Base-by-base conservation (phyloP, 2,797 vertebrate genomes). In the Vireo griseus region DNA sequence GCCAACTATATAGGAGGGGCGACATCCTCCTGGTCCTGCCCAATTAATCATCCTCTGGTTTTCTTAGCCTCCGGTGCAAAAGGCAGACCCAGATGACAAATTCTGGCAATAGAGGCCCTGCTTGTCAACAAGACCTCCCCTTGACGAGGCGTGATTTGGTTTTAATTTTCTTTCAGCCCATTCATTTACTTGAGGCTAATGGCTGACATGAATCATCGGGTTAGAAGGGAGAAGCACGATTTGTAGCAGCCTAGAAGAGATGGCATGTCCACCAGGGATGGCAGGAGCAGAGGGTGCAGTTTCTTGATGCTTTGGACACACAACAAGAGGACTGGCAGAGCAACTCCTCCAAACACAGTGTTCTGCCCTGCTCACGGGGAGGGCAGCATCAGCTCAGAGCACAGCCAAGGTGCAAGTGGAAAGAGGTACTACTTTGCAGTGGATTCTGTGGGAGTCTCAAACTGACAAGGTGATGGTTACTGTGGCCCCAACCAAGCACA, bases 61-160 rank as follows among this genome's bases (percentile, higher is more conserved):
- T 93, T 69, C 77, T 52, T 29, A 82, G 76, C 40, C 61, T 62
- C 52, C 63, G 29, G 71, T 86, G 63, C 74, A 92, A 86, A 86
- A 93, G 74, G 83, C 74, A 95, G 74, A 67, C 52, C 48, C 50
- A 93, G 67, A 79, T 92, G 93, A 88, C 86, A 89, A 92, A 95
- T 93, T 90, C 84, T 85, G 86, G 80, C 73, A 90, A 55, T 13
- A 81, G 54, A 88, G 47, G 79, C 69, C 59, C 40, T 90, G 37
- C 58, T 81, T 76, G 93, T 71, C 83, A 94, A 59, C 48, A 26
- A 92, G 73, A 88, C 28, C 29, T 94, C 48, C 73, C 58, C 50
- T 86, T 88, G 40, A 71, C 4, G 52, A 82, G n/a, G 68, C 0
- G 3, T 74, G 66, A 86, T 89, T 91, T 86, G 37, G 16, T 87